Base-by-base conservation (phyloP, 1,140 invertebrate species). In the Prorops nasuta region DNA sequence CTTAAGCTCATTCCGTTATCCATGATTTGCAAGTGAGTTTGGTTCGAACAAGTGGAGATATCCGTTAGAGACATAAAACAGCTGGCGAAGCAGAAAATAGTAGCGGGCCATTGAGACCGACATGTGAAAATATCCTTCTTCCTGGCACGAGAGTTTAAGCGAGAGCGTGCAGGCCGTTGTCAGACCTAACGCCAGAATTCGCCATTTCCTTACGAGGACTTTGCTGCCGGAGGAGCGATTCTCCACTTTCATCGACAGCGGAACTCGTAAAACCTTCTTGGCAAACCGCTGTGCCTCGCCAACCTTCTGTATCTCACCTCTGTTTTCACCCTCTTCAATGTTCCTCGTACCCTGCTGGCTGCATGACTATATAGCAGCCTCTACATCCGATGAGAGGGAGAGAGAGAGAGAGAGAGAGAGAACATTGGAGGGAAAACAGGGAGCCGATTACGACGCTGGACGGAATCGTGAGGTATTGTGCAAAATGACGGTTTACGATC, bases 401-500 rank as follows among this genome's bases (percentile, higher is more conserved):
- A 6, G 24, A 28, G 24, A 28, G 10, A 10, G 24, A 10, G 24
- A 28, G 24, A 10, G 10, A 10, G 24, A 28, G 24, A 10, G 24
- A 10, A 28, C n/a, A n/a, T n/a, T 4, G 24, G 24, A 28, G 24
- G 24, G 24, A 10, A 10, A 28, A 4, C 4, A 28, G 10, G 24
- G 10, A n/a, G 7, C 3, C 34, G 9, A 35, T 35, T 35, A 35
- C 34, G 34, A 35, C 34, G 34, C 14, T n/a, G 7, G 34, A 8
- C 34, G 34, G 34, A 40, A 40, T 40, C 20, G 20, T 22, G 15
- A 16, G 20, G 38, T 40, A 40, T 12, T 10, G 17, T 22, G 38
- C 4, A 20, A 40, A 40, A 40, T 40, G 38, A 40, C 38, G 38
- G 38, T 40, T 40, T 40, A 40, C 18, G 38, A 40, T 40, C 15